Conservation (phyloP, 2,113 vertebrate species). For the Rhinoptilus africanus region DNA sequence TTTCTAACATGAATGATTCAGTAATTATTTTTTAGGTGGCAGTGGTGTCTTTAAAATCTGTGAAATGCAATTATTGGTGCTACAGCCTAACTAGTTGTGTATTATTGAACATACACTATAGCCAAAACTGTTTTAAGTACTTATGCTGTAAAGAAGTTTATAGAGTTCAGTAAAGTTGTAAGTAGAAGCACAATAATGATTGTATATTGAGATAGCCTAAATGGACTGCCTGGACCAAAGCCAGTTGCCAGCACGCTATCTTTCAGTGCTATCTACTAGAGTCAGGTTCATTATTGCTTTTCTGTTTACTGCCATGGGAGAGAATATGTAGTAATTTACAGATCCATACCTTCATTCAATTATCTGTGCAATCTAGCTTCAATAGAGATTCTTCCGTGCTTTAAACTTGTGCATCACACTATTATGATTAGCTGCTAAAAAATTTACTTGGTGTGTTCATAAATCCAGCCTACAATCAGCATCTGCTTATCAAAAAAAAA, state of each 20-base stretch:
- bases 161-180: constrained; percentile 34
- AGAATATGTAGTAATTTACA: constrained; percentile 12
- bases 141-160: constrained; percentile 9
- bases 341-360: constrained; percentile 23
- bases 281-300: constrained; percentile 18
- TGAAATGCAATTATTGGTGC: constrained; percentile 9
- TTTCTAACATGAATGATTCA: background rate
- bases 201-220: background rate
- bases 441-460: background rate
- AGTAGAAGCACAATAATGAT: constrained; percentile 26
- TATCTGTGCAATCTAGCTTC: constrained; percentile 13
- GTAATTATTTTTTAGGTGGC: background rate
- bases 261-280: background rate
- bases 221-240: background rate
- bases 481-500: background rate
- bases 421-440: background rate
- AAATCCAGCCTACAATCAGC: background rate
- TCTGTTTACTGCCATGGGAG: background rate
- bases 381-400: background rate
- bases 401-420: background rate
- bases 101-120: background rate
- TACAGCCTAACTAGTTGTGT: background rate
- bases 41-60: background rate
- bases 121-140: background rate
- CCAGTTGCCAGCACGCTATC: background rate